These are phyloP conservation scores for Scaptomyza hsui DNA, from an alignment of 1,140 invertebrate genomes.

Conservation along the genomic window DNA sequence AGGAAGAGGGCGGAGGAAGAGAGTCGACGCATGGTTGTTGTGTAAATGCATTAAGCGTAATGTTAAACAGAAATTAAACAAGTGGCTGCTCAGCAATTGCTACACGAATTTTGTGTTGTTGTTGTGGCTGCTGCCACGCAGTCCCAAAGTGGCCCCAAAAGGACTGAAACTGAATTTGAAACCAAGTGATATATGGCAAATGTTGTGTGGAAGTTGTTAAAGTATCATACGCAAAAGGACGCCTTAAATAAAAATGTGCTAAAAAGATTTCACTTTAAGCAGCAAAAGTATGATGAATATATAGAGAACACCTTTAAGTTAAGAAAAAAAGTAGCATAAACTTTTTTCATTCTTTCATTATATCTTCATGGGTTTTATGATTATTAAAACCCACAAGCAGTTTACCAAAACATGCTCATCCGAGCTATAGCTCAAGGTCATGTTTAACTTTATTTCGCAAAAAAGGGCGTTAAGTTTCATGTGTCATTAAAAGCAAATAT, in stretches of 20 bases:
- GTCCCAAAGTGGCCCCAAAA: conserved; percentile 10
- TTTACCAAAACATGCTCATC: conserved; percentile 18
- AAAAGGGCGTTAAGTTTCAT: conserved; percentile 65
- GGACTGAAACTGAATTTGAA: conserved; percentile 26
- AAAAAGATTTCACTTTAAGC: background rate
- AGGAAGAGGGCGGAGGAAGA: background rate
- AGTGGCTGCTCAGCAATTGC: conserved; percentile 45
- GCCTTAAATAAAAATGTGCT: conserved; percentile 3
- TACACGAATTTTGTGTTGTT: conserved; percentile 14
- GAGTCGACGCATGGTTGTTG: conserved; percentile 69
- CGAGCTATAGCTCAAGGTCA: conserved; percentile 51
- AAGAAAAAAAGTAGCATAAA: too few relatives aligned
- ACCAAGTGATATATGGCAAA: conserved; percentile 7
- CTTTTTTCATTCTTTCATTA: background rate
- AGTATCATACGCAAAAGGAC: background rate
- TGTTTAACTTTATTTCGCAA: conserved; percentile 21
- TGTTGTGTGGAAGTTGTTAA: background rate
- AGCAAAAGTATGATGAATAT: too few relatives aligned
- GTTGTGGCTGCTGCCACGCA: background rate
- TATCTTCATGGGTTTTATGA: background rate
- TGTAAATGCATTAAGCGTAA: conserved; percentile 79
- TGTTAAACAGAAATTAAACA: conserved; percentile 72
- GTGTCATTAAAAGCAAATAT: conserved; percentile 68
- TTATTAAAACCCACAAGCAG: background rate
- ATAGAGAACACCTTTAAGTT: too few relatives aligned